Evolutionary conservation across 2,888 invertebrate genomes (phyloP), one percentile per base, ranked within the genome.

Genomic region (Sinelater perroti): DNA sequence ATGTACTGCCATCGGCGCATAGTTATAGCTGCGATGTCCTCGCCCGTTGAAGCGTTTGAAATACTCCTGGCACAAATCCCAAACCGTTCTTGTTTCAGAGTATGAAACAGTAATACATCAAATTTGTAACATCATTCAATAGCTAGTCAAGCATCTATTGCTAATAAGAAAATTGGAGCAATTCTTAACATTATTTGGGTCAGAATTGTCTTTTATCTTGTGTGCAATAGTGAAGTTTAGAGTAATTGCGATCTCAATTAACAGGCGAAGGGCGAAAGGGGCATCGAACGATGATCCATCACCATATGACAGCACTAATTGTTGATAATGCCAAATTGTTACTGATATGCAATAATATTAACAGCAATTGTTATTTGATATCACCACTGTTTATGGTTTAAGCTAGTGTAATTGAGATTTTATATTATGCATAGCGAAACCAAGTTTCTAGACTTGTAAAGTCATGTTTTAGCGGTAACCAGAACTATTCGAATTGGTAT

Each of bases 311-410:
- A 59, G 60, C 56, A 62, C 62, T 68, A 67, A 65, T 70, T 70
- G 70, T 70, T 70, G 69, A 70, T 68, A 68, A 70, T 69, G 67
- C 69, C 68, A 68, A 69, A 70, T 69, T 70, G 70, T 71, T 71
- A 70, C 63, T 67, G 66, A 71, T n/a, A n/a, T 69, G 70, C 69
- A 72, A 72, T 72, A 70, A 70, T 68, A 67, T 70, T 66, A 62
- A 70, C 70, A 68, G 73, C 71, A 73, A 70, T 72, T 73, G 73
- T 73, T 73, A 72, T 68, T 62, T 58, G 64, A 69, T 70, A 70
- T 73, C 72, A 70, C 70, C 63, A 67, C 68, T 70, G 64, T 70
- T 68, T 65, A 60, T 60, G 66, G 65, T 69, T 68, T 62, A 62
- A 57, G 56, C 52, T 61, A 62, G 60, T 58, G 55, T 62, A 61